These are phyloP conservation scores for Heterotis niloticus DNA, from an alignment of 2,113 vertebrate genomes.

Conservation along the genomic window DNA sequence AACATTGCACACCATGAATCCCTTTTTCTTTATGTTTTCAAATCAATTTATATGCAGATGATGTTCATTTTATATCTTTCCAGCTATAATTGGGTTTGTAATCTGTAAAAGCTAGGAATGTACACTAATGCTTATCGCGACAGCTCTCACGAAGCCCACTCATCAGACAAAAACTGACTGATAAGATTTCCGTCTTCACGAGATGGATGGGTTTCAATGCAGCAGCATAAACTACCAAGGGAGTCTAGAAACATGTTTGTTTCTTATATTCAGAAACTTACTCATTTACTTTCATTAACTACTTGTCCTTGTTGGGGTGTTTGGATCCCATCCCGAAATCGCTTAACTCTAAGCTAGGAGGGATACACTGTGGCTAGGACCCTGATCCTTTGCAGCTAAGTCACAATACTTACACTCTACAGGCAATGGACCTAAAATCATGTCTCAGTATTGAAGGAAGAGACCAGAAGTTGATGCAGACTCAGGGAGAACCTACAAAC, in stretches of 20 bases:
- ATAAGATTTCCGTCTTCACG: slow-evolving; percentile 35
- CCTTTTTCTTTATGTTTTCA: slow-evolving; percentile 59
- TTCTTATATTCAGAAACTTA: slow-evolving; percentile 20
- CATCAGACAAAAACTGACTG: slow-evolving; percentile 21
- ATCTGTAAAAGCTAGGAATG: slow-evolving; percentile 59
- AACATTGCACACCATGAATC: slow-evolving; percentile 60
- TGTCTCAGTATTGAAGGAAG: too few species aligned
- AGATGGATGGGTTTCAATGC: not conserved
- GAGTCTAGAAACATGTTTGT: slow-evolving; percentile 37
- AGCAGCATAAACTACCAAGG: not conserved
- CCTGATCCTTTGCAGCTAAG: too few species aligned
- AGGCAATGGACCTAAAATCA: too few species aligned
- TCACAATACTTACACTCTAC: too few species aligned
- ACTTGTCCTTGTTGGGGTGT: too few species aligned
- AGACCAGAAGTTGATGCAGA: too few species aligned
- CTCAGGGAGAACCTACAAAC: too few species aligned
- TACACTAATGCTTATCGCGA: slow-evolving; percentile 48
- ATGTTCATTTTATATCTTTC: slow-evolving; percentile 63
- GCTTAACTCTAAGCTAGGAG: too few species aligned
- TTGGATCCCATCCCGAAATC: too few species aligned
- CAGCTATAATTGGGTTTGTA: slow-evolving; percentile 65
- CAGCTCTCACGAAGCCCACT: slow-evolving; percentile 23
- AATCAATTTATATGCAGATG: slow-evolving; percentile 79
- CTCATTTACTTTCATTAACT: too few species aligned
- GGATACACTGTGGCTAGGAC: too few species aligned